Base-by-base conservation (phyloP, 1,140 invertebrate species). In the Hylyphantes graminicola region DNA sequence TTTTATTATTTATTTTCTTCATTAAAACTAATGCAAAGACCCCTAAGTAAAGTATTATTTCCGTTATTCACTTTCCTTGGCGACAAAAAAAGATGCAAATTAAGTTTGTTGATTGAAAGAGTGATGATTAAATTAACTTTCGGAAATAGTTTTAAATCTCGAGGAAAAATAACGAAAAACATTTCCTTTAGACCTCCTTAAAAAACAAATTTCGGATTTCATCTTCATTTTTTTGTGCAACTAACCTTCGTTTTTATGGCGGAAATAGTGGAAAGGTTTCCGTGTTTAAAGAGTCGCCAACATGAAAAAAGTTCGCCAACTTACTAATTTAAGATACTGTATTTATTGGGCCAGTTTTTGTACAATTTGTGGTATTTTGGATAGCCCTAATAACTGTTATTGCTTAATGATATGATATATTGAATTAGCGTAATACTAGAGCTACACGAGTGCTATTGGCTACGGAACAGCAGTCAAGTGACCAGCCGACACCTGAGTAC, bases 201-300 rank as follows among this genome's bases (percentile, higher is more conserved):
- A 81, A 59, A 55, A 54, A 72, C 54, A 81, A 72, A 72, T 72
- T 81, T 81, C 35, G 55, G 61, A 59, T 57, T 59, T 80, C 63
- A 67, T 78, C 35, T 78, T 59, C 72, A 50, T 13, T 7, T 17
- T 1, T 19, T 50, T 17, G 7, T 7, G 6, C 57, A n/a, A 1
- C 68, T 57, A 1, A 19, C n/a, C 13, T 19, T 55, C 21, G 51
- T 61, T 48, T 3, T 50, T 54, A 7, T 6, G 7, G 7, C 76
- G 63, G 63, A 78, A 78, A 78, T 55, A 53, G 63, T 15, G 17
- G 12, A 5, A 17, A 21, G 35, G 35, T 35, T 61, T 17, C 57
- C 57, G 12, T 61, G 6, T 61, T 12, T 3, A 6, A 61, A 61
- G 17, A 61, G 17, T 61, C 57, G 17, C 57, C 35, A 48, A 51